These are phyloP conservation scores for Trichonephila clavata DNA, from an alignment of 1,140 invertebrate species.

Conservation along the genomic window DNA sequence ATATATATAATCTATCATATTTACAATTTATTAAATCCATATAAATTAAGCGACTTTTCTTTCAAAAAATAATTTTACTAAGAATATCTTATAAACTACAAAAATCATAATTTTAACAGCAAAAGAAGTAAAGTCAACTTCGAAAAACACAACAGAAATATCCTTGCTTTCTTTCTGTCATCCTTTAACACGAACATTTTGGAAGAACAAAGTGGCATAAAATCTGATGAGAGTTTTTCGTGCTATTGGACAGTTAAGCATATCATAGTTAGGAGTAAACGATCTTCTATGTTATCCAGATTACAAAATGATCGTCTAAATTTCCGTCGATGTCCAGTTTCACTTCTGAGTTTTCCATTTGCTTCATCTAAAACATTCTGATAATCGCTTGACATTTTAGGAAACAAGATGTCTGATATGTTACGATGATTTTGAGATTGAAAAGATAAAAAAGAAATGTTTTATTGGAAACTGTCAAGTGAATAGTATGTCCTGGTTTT, in stretches of 20 bases:
- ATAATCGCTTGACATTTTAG: slow-evolving; percentile 17
- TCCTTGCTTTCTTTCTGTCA: too few species aligned
- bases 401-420: not conserved
- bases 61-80: too few species aligned
- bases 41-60: too few species aligned
- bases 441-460: not conserved
- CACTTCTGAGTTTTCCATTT: not conserved
- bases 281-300: slow-evolving; percentile 11
- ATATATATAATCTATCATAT: too few species aligned
- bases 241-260: not conserved
- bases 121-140: too few species aligned
- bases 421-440: not conserved
- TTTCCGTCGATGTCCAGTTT: not conserved
- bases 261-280: not conserved
- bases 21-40: too few species aligned
- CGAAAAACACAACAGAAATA: too few species aligned
- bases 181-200: not conserved
- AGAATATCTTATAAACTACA: too few species aligned
- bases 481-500: not conserved
- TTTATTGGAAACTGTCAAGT: not conserved
- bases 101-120: too few species aligned
- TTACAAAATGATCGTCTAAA: slow-evolving; percentile 16
- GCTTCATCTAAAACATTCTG: not conserved
- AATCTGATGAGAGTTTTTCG: slow-evolving; percentile 18
- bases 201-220: not conserved